phyloP scores from a whole-genome alignment of 64 coral and sea anemone species.

The Actinia equina region DNA sequence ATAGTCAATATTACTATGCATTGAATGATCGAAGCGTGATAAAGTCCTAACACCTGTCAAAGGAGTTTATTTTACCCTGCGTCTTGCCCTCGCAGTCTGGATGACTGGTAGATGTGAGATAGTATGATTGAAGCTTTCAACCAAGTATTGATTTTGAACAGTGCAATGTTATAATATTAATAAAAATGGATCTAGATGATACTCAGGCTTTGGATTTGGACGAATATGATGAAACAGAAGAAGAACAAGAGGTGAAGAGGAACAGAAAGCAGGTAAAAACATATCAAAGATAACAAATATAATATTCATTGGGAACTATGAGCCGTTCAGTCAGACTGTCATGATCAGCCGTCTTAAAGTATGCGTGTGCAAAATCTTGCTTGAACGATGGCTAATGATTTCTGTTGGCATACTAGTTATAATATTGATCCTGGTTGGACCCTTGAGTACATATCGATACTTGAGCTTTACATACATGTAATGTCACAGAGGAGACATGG shows the following conservation, averaged over 20 bases:
- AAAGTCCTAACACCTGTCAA: neutral
- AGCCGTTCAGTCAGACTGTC: neutral
- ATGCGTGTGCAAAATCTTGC: neutral
- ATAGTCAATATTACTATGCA: too few species aligned
- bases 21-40: too few species aligned
- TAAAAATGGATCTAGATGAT: constrained; percentile 45
- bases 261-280: constrained; percentile 1
- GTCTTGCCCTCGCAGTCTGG: neutral
- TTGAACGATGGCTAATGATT: too few species aligned
- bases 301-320: neutral
- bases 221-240: constrained; percentile 19
- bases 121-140: too few species aligned
- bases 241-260: neutral
- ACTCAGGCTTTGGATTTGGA: constrained; percentile 46
- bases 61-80: neutral
- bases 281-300: too few species aligned
- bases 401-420: too few species aligned
- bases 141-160: neutral
- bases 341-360: neutral
- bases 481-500: too few species aligned
- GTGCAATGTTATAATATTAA: neutral
- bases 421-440: too few species aligned
- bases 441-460: too few species aligned
- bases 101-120: neutral
- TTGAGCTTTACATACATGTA: too few species aligned